Evolutionary conservation across 2,888 invertebrate genomes (phyloP), one percentile per base, ranked within the genome.

Genomic region (Cosmia trapezina): DNA sequence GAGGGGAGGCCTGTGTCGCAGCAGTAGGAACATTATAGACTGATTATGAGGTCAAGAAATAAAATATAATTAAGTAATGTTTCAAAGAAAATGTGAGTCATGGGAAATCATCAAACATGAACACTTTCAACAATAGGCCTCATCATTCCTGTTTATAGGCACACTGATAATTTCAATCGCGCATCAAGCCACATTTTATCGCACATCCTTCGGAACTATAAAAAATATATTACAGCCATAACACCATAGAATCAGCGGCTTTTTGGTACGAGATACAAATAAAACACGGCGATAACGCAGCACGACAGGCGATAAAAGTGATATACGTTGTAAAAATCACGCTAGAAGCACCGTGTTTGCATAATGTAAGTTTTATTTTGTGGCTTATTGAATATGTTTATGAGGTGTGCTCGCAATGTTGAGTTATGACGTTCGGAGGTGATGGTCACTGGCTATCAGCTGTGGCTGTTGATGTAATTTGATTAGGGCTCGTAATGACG

Each of bases 271-370:
- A 85, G 87, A 89, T 89, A 88, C 89, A 91, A 91, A 92, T 90
- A 91, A 91, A 90, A 89, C 83, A 76, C 64, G 68, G 73, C 70
- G 91, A 91, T 91, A 91, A 89, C 86, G 65, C 37, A 83, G 78
- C 84, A 86, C 80, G 86, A 86, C 85, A 74, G 86, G 76, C 88
- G 85, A 89, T 91, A 91, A 91, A 91, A 89, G 83, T 89, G 90
- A 91, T 91, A 88, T 88, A 88, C 85, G 87, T 87, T 89, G 86
- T 91, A 91, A 91, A 91, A 89, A 89, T 87, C 85, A 83, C 83
- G 82, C 77, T 83, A 67, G 76, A 81, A 83, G 70, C 80, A 77
- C 73, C 78, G 73, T 80, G 83, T 86, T 84, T 86, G 83, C 77
- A 82, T 89, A 86, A 86, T 82, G 82, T 79, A 80, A 79, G 80